Conservation (phyloP, 2,113 vertebrate genomes). For the Bungarus multicinctus region DNA sequence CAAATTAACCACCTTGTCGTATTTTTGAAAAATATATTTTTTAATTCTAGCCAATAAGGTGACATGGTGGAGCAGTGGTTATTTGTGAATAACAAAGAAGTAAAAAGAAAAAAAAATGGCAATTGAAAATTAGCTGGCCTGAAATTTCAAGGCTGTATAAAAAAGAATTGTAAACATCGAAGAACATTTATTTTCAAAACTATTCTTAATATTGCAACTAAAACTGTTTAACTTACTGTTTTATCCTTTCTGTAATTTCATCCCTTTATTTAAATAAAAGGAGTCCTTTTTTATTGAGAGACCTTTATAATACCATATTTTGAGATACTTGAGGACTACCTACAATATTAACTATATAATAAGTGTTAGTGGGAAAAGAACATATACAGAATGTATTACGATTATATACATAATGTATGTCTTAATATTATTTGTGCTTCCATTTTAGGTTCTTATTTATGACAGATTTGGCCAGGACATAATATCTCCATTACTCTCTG, state of each 20-base stretch:
- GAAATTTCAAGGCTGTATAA: background rate
- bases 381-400: background rate
- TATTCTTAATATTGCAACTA: background rate
- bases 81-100: background rate
- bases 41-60: background rate
- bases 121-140: background rate
- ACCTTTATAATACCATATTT: background rate
- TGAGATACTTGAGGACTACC: background rate
- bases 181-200: background rate
- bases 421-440: background rate
- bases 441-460: constrained; percentile 90
- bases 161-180: background rate
- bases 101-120: background rate
- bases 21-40: background rate
- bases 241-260: background rate
- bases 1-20: background rate
- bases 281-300: background rate
- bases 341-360: background rate
- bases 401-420: background rate
- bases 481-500: constrained; percentile 93
- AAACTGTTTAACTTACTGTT: background rate
- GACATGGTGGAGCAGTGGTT: background rate
- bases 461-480: constrained; percentile 98
- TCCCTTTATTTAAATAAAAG: background rate
- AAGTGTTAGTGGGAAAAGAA: background rate